Percentiles rank a stretch among this genome's conserved stretches.
Evolutionary conservation across 1,140 invertebrate species (phyloP).

Genomic region (Papilio helenus): DNA sequence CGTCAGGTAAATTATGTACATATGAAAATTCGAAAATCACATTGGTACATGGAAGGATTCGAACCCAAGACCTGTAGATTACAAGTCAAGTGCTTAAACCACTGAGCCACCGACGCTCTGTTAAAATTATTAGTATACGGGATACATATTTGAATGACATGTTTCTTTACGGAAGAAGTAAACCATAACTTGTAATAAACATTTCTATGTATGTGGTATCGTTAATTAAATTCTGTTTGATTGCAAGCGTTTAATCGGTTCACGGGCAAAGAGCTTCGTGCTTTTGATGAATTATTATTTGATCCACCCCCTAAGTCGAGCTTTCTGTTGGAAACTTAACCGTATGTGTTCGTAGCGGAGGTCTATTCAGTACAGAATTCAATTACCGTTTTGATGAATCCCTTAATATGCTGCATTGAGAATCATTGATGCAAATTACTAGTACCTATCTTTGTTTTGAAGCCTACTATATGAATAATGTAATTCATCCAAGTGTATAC

Average conservation of each 20-base stretch:
- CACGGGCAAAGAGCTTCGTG: neutral
- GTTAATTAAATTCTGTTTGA: neutral
- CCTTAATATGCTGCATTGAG: neutral
- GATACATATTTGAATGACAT: no score
- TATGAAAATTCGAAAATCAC: no score
- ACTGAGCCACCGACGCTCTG: no score
- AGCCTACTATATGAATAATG: no score
- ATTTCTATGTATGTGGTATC: neutral
- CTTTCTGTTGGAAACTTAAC: neutral
- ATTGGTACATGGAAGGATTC: no score
- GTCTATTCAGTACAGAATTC: neutral
- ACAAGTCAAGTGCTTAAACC: no score
- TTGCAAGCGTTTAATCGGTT: neutral
- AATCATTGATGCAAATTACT: neutral
- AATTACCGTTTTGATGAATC: constrained; percentile 6
- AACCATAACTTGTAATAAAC: neutral
- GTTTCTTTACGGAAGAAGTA: no score
- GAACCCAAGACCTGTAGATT: no score
- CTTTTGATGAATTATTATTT: constrained; percentile 6
- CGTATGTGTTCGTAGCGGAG: neutral
- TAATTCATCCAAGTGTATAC: no score
- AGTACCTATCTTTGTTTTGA: no score
- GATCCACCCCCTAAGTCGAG: neutral
- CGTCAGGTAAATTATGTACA: no score
- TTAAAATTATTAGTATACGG: neutral